A percentile compares a stretch with the other conserved stretches of the same genome.
These are phyloP conservation scores for Kryptolebias marmoratus DNA, from an alignment of 2,113 vertebrate genomes.

Conservation along the genomic window DNA sequence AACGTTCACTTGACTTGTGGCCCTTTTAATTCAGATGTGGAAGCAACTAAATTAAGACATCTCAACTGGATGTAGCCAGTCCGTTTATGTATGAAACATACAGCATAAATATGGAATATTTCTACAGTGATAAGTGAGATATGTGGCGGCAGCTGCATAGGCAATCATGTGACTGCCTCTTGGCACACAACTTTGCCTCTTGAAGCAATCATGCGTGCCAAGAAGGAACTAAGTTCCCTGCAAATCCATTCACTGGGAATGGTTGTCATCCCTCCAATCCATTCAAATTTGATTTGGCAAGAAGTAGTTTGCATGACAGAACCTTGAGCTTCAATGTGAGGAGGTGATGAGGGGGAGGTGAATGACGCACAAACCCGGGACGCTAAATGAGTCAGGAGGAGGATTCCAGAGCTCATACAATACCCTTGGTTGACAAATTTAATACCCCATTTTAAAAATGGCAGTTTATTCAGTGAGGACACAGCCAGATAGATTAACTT, in stretches of 20 bases:
- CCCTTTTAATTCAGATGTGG: slow-evolving; percentile 66
- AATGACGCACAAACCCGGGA: slow-evolving; percentile 44
- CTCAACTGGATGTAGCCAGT: slow-evolving; percentile 63
- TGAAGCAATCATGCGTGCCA: slow-evolving; percentile 57
- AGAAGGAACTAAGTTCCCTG: slow-evolving; percentile 68
- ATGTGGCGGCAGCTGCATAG: slow-evolving; percentile 52
- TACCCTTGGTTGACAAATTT: slow-evolving; percentile 43
- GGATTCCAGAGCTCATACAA: slow-evolving; percentile 44
- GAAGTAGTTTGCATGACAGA: slow-evolving; percentile 71
- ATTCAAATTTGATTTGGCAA: slow-evolving; percentile 80
- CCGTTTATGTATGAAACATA: slow-evolving; percentile 60
- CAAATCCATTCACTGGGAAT: slow-evolving; percentile 74
- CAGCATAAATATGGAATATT: slow-evolving; percentile 44
- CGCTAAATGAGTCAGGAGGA: slow-evolving; percentile 55
- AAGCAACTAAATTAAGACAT: slow-evolving; percentile 62
- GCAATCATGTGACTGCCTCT: slow-evolving; percentile 42
- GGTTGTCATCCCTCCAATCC: slow-evolving; percentile 76
- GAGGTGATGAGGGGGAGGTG: slow-evolving; percentile 60
- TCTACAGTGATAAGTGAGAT: slow-evolving; percentile 45
- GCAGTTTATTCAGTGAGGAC: slow-evolving; percentile 7
- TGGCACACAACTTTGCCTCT: slow-evolving; percentile 38
- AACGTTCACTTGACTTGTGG: slow-evolving; percentile 45
- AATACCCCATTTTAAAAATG: slow-evolving; percentile 40
- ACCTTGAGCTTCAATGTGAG: slow-evolving; percentile 57
- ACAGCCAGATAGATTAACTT: slow-evolving; percentile 19